phyloP scores from a whole-genome alignment of 1,140 invertebrate genomes.

The Saccostrea cuccullata region DNA sequence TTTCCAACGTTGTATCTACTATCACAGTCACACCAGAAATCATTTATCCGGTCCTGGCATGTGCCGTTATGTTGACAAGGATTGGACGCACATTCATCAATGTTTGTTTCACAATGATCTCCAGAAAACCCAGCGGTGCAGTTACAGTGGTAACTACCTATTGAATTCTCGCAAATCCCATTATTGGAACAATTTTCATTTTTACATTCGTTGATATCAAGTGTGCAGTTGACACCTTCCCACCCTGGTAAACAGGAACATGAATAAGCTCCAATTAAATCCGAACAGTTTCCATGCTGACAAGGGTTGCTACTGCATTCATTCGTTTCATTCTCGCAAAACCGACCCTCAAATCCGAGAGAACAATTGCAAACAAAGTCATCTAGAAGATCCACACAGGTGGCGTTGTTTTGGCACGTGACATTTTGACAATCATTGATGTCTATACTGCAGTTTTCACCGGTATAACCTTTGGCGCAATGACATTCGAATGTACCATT shows the following conservation, averaged over 20 bases:
- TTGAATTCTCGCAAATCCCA: conserved; percentile 19
- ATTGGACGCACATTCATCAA: conserved; percentile 80
- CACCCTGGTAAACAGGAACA: conserved; percentile 34
- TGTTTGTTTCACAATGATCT: conserved; percentile 37
- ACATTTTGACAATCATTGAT: conserved; percentile 75
- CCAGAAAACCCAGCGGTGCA: conserved; percentile 39
- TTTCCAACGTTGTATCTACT: conserved; percentile 94
- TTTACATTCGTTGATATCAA: conserved; percentile 52
- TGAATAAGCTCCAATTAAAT: conserved; percentile 63
- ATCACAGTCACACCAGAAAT: conserved; percentile 95
- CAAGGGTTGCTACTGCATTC: conserved; percentile 77
- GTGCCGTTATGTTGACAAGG: conserved; percentile 95
- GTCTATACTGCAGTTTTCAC: conserved; percentile 77
- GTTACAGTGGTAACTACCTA: conserved; percentile 23
- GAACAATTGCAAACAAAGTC: conserved; percentile 84
- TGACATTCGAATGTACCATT: conserved; percentile 61
- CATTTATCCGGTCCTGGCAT: conserved; percentile 94
- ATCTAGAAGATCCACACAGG: conserved; percentile 74
- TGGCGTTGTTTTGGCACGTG: conserved; percentile 74
- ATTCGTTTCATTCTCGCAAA: conserved; percentile 74
- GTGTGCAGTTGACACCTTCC: conserved; percentile 36
- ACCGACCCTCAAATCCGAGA: conserved; percentile 89
- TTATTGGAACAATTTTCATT: conserved; percentile 21
- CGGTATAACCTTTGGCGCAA: conserved; percentile 75
- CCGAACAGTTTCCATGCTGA: conserved; percentile 78